Evolutionary conservation across 92 coral and sea anemone species (phyloP).

Genomic region (Porites lobata): DNA sequence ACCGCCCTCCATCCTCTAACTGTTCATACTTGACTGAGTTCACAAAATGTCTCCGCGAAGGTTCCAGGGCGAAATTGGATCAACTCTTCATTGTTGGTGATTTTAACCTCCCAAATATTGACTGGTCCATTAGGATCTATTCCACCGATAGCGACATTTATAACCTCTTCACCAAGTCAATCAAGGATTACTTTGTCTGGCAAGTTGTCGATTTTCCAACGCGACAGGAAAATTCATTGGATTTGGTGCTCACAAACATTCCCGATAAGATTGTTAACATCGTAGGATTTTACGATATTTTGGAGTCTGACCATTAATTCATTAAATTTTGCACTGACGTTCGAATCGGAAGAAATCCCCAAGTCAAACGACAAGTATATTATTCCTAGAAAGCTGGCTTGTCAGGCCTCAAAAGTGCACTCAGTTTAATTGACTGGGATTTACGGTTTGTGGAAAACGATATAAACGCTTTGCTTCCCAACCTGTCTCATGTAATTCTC

Average conservation of each 20-base stretch:
- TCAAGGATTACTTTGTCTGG: constrained; percentile 70
- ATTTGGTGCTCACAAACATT: too few relatives aligned
- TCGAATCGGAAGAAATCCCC: too few relatives aligned
- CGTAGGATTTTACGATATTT: background rate
- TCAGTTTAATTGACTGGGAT: constrained; percentile 74
- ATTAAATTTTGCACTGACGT: too few relatives aligned
- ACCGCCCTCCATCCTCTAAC: constrained; percentile 62
- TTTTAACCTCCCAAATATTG: too few relatives aligned
- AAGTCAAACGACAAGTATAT: constrained; percentile 47
- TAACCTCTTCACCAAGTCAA: constrained; percentile 52
- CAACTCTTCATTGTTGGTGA: constrained; percentile 51
- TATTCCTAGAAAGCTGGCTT: constrained; percentile 72
- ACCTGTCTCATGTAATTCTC: constrained; percentile 71
- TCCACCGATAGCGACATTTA: background rate
- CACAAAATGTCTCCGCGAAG: background rate
- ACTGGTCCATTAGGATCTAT: too few relatives aligned
- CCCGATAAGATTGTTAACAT: too few relatives aligned
- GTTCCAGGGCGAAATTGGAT: constrained; percentile 42
- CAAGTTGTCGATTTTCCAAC: constrained; percentile 74
- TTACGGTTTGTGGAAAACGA: constrained; percentile 57
- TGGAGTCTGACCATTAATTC: too few relatives aligned
- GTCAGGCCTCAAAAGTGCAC: constrained; percentile 65
- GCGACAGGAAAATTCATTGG: constrained; percentile 26
- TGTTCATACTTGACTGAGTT: constrained; percentile 46
- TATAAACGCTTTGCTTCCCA: constrained; percentile 63